phyloP scores from a whole-genome alignment of 1,140 invertebrate genomes.

The Caenorhabditis elegans region DNA sequence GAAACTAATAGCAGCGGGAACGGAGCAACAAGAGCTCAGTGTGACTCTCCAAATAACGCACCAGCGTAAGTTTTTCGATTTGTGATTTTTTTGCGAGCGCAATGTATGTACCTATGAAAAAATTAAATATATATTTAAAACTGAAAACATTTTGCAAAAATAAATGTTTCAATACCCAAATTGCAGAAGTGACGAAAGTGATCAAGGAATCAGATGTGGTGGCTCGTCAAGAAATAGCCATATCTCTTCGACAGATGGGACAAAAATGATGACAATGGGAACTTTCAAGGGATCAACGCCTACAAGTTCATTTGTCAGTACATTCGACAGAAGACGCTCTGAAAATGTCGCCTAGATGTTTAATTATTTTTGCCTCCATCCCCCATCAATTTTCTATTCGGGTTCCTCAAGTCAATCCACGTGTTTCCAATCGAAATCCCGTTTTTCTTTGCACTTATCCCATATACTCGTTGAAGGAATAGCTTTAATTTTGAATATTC shows the following conservation, averaged over 20 bases:
- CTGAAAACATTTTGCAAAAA: too few species aligned
- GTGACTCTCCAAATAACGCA: conserved; percentile 6
- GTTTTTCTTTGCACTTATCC: not conserved
- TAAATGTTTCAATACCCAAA: too few species aligned
- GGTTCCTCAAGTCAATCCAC: not conserved
- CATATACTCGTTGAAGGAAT: too few species aligned
- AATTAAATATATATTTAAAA: too few species aligned
- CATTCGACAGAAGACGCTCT: conserved; percentile 20
- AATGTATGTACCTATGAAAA: too few species aligned
- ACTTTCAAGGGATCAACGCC: conserved; percentile 27
- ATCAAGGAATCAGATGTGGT: conserved; percentile 38
- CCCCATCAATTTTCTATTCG: not conserved
- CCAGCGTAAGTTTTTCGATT: not conserved
- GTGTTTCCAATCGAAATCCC: not conserved
- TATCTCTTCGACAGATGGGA: conserved; percentile 36
- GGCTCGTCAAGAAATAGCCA: conserved; percentile 42
- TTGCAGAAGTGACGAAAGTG: conserved; percentile 41
- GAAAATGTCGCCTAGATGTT: not conserved
- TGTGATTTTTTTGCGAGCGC: not conserved
- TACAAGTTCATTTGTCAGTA: conserved; percentile 1
- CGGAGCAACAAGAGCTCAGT: not conserved
- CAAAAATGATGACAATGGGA: not conserved
- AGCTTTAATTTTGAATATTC: not conserved
- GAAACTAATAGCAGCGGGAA: conserved; percentile 33
- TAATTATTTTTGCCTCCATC: not conserved